Conservation (phyloP, 2,113 vertebrate genomes). For the Hydropotes inermis region DNA sequence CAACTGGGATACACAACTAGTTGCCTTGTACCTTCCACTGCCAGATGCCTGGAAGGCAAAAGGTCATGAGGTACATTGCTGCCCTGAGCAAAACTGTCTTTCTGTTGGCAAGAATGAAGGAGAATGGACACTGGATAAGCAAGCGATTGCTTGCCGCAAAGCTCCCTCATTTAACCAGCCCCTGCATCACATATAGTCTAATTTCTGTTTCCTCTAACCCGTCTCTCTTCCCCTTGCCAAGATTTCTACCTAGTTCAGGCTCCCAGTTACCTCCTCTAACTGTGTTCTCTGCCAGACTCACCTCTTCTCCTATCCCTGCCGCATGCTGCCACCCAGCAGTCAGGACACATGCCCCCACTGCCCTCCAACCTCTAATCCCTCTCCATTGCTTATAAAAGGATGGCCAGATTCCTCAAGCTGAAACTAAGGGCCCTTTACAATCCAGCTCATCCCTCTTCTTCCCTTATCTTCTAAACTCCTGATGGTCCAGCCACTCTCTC, state of each 20-base stretch:
- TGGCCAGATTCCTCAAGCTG: neutral
- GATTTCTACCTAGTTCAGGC: neutral
- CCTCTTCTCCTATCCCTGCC: neutral
- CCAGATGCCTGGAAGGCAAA: neutral
- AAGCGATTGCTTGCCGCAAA: rapidly evolving
- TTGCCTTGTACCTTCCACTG: neutral
- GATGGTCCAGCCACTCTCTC: neutral
- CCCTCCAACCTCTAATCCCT: neutral
- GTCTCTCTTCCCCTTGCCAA: neutral
- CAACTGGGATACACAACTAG: rapidly evolving
- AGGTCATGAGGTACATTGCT: neutral
- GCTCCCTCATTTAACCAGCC: neutral
- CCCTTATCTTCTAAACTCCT: neutral
- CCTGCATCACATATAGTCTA: rapidly evolving
- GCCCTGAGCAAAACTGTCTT: neutral
- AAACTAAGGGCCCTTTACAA: rapidly evolving
- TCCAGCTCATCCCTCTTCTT: neutral
- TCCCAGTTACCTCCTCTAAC: neutral
- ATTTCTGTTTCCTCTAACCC: neutral
- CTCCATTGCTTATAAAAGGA: rapidly evolving
- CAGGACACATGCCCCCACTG: rapidly evolving
- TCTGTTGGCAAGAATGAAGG: neutral
- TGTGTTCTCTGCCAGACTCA: neutral
- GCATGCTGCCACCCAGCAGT: neutral
- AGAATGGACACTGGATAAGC: too few species aligned